phyloP scores from a whole-genome alignment of 2,888 invertebrate species.

The Rhaphigaster nebulosa region DNA sequence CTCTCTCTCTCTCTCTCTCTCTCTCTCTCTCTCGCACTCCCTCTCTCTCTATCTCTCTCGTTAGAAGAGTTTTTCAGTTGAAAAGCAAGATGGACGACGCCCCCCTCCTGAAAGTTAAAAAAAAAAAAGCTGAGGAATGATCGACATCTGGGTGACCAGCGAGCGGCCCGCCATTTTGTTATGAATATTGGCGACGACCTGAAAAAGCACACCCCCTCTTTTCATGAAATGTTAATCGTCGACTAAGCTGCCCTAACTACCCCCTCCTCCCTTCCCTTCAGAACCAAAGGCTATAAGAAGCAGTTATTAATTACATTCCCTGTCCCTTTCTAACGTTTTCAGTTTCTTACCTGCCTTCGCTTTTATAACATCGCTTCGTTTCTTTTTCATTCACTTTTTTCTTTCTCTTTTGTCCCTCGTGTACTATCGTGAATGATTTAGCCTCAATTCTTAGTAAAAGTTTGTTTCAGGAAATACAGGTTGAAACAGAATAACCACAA shows the following conservation, averaged over 20 bases:
- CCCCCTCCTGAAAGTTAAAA: slow-evolving; percentile 29
- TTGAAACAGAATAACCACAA: neutral
- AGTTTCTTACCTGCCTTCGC: neutral
- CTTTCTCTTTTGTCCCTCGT: neutral
- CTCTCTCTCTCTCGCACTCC: neutral
- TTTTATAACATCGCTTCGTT: slow-evolving; percentile 10
- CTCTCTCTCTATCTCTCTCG: slow-evolving; percentile 46
- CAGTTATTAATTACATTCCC: slow-evolving; percentile 34
- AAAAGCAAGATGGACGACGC: slow-evolving; percentile 58
- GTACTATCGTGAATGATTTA: neutral
- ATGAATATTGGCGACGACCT: slow-evolving; percentile 53
- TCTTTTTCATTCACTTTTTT: neutral
- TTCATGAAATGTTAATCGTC: slow-evolving; percentile 37
- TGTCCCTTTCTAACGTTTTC: slow-evolving; percentile 34
- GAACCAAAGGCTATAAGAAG: slow-evolving; percentile 23
- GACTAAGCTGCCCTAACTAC: slow-evolving; percentile 14
- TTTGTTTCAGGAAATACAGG: neutral
- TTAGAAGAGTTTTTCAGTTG: slow-evolving; percentile 56
- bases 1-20: slow-evolving; percentile 33
- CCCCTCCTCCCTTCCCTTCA: neutral
- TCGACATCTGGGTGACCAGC: slow-evolving; percentile 56
- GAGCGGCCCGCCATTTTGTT: slow-evolving; percentile 54
- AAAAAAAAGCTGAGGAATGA: slow-evolving; percentile 51
- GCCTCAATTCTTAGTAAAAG: neutral
- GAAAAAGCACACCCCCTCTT: slow-evolving; percentile 45